Evolutionary conservation across 92 coral and sea anemone species (phyloP), one percentile per base, ranked within the genome.

Genomic region (Chrysogorgia sp.): DNA sequence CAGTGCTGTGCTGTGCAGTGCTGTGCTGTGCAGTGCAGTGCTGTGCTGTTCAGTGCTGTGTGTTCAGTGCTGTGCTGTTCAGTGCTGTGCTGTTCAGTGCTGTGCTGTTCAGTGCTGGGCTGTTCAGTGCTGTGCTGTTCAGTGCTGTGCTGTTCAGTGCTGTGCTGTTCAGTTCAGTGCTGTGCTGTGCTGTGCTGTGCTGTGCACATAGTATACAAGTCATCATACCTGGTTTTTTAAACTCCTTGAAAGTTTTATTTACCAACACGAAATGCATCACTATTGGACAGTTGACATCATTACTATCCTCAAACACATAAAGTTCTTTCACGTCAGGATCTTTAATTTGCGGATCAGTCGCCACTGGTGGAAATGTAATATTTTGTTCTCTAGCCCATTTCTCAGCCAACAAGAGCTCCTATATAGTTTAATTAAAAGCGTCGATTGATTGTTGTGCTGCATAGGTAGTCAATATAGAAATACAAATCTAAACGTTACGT

Each of bases 331-430:
- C n/a, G 30, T 47, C 53, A n/a, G 58, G 41, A 23, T 60, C 71
- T 48, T 76, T 48, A 28, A 40, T 40, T 8, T 26, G 1, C 29
- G 70, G 82, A 34, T 76, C 60, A 45, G 31, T 67, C 30, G 60
- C 40, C 45, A 76, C 37, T 63, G 40, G 71, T 30, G 82, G 82
- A 31, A 76, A 76, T 40, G 71, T 71, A 41, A 30, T 26, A 43
- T 40, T 31, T 13, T 34, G 3, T 1, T 76, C 61, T 40, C 37
- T 59, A 7, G 82, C 82, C 82, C 82, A 60, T 48, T 76, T 23
- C 40, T 76, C 82, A 17, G 82, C 82, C 34, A 58, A 25, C 41
- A 72, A n/a, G 55, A 72, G 79, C 55, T 72, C 79, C 79, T 72
- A 56, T 41, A 24, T 10, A 63, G 15, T 5, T 20, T 2, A 34